Evolutionary conservation across 1,140 invertebrate species (phyloP).

Genomic region (Heterodera carotae): DNA sequence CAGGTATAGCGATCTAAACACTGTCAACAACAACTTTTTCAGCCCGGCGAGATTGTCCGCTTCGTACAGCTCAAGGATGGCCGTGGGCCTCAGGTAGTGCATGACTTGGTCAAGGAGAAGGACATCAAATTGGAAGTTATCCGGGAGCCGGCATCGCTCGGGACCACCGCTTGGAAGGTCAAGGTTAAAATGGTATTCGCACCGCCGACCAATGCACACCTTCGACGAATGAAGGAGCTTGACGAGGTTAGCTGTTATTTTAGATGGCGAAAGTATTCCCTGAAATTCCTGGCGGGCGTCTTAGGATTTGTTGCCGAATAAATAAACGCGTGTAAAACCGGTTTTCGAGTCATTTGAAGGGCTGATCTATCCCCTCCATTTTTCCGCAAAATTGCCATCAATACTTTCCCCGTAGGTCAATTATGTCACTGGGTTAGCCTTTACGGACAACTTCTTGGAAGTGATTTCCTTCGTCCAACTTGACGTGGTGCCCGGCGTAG

Average conservation of each 20-base stretch:
- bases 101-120: constrained; percentile 9
- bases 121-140: background rate
- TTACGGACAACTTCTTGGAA: background rate
- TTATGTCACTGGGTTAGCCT: too few relatives aligned
- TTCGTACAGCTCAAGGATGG: constrained; percentile 19
- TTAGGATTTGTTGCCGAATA: too few relatives aligned
- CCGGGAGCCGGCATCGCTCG: background rate
- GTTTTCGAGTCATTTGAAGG: too few relatives aligned
- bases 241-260: background rate
- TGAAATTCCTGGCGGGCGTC: too few relatives aligned
- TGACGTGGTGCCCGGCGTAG: background rate
- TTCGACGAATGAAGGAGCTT: background rate
- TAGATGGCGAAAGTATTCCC: too few relatives aligned
- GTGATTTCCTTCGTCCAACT: background rate
- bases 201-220: background rate
- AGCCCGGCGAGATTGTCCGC: constrained; percentile 19
- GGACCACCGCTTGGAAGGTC: background rate
- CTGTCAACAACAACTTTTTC: background rate
- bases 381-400: too few relatives aligned
- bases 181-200: constrained; percentile 17
- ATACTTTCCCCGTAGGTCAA: too few relatives aligned
- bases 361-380: too few relatives aligned
- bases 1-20: too few relatives aligned
- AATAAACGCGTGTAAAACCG: too few relatives aligned
- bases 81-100: constrained; percentile 17